These are phyloP conservation scores for Pycnomerus fuliginosus DNA, from an alignment of 2,888 invertebrate species.

Conservation along the genomic window DNA sequence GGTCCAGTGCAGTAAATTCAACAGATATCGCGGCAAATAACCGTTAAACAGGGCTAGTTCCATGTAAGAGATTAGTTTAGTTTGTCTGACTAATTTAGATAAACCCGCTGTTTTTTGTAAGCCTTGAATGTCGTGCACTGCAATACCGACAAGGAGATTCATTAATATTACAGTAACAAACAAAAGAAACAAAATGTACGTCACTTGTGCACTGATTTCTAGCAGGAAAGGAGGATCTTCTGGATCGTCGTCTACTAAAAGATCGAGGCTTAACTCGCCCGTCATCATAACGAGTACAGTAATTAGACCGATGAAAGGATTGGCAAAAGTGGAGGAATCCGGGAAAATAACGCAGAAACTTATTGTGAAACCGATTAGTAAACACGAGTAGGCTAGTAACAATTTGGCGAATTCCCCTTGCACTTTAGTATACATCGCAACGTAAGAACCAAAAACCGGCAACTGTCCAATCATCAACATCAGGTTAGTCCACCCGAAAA, in stretches of 20 bases:
- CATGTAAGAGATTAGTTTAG: conserved; percentile 83
- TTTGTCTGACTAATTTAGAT: conserved; percentile 80
- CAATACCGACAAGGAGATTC: conserved; percentile 84
- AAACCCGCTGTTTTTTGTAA: conserved; percentile 82
- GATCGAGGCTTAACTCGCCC: conserved; percentile 77
- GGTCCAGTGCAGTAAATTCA: conserved; percentile 74
- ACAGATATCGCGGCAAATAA: conserved; percentile 71
- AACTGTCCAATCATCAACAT: conserved; percentile 89
- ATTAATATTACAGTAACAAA: conserved; percentile 84
- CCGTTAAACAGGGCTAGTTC: conserved; percentile 80
- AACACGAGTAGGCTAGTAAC: conserved; percentile 81
- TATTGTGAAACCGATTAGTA: conserved; percentile 82
- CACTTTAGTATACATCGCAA: conserved; percentile 87
- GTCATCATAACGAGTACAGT: conserved; percentile 89
- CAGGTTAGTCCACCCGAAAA: conserved; percentile 86
- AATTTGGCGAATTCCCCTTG: conserved; percentile 85
- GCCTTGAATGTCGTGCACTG: conserved; percentile 85
- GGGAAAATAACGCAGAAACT: conserved; percentile 88
- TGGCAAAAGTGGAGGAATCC: conserved; percentile 76
- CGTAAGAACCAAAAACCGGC: conserved; percentile 85
- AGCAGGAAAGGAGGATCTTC: conserved; percentile 74
- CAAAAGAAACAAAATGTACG: conserved; percentile 76
- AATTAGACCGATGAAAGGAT: conserved; percentile 81
- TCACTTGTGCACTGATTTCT: conserved; percentile 79
- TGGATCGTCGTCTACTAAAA: conserved; percentile 72